Evolutionary conservation across 2,113 vertebrate genomes (phyloP).

Genomic region (Pterocles orientalis): DNA sequence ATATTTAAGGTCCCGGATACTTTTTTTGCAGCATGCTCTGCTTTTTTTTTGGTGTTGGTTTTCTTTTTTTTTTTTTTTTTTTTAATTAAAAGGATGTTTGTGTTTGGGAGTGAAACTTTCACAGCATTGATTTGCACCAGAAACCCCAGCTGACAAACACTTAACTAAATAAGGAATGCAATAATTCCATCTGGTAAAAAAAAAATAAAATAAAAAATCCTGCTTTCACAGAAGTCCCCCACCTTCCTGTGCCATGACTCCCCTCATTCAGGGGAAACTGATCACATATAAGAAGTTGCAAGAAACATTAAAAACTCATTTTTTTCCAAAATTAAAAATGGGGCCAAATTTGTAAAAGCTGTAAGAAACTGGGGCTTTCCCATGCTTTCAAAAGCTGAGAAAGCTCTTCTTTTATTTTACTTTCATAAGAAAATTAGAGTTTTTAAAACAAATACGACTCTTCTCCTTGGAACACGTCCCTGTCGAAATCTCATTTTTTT

Average conservation of each 20-base stretch:
- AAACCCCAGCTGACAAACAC: background rate
- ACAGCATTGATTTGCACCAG: background rate
- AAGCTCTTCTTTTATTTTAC: background rate
- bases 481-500: background rate
- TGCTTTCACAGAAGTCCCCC: background rate
- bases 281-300: background rate
- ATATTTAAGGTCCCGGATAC: background rate
- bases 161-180: background rate
- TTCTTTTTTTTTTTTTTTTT: background rate
- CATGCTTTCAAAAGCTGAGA: background rate
- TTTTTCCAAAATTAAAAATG: background rate
- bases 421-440: background rate
- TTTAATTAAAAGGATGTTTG: background rate
- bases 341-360: background rate
- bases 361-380: background rate
- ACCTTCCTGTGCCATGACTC: background rate
- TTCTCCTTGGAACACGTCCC: background rate
- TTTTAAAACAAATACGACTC: background rate
- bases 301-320: background rate
- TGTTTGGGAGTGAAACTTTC: background rate
- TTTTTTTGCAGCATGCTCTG: background rate
- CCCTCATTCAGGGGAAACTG: background rate
- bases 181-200: background rate
- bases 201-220: background rate
- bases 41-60: background rate